These are phyloP conservation scores for Diorhabda elongata DNA, from an alignment of 1,140 invertebrate species.

Conservation along the genomic window DNA sequence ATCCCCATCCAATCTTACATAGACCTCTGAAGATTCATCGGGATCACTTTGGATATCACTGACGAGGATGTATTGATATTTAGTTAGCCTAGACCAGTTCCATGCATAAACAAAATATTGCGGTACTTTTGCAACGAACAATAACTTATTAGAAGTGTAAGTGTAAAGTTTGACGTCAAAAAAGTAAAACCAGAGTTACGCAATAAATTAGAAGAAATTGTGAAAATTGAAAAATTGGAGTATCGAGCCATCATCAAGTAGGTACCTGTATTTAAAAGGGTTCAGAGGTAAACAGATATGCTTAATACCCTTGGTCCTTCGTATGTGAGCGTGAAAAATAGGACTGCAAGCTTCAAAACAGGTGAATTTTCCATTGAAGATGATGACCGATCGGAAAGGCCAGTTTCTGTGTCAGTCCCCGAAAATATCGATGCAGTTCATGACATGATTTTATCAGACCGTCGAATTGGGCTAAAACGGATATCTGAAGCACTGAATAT, in stretches of 20 bases:
- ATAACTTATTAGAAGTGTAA: neutral
- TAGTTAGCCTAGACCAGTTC: neutral
- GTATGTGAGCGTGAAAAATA: neutral
- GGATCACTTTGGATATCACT: too few species aligned
- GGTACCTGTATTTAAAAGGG: neutral
- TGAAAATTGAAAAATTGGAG: neutral
- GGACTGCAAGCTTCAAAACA: neutral
- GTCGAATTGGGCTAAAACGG: neutral
- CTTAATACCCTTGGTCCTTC: neutral
- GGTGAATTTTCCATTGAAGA: neutral
- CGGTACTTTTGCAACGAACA: neutral
- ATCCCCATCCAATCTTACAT: too few species aligned
- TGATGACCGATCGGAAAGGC: neutral
- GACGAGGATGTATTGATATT: neutral
- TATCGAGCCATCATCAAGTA: neutral
- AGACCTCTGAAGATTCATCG: too few species aligned
- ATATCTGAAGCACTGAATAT: neutral
- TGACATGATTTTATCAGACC: neutral
- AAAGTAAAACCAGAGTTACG: neutral
- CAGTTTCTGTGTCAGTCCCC: neutral
- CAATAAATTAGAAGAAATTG: neutral
- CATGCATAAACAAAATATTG: neutral
- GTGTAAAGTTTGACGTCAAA: neutral
- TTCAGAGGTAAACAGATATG: neutral
- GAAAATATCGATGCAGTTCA: neutral